These are phyloP conservation scores for Brachycybe producta DNA, from an alignment of 2,888 invertebrate species.

Conservation along the genomic window DNA sequence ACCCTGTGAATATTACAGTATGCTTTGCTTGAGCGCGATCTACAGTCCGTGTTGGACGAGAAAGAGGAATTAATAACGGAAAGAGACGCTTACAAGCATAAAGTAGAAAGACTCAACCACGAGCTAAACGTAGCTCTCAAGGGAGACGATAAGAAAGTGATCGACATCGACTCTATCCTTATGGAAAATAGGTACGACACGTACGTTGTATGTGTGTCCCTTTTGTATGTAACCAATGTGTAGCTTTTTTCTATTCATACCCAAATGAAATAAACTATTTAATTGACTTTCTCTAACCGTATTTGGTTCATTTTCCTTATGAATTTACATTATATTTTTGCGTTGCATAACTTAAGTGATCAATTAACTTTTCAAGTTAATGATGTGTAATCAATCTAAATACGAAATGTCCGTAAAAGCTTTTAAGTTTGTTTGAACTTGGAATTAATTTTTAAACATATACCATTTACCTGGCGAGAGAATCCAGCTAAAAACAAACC, in stretches of 20 bases:
- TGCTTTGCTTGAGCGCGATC: conserved; percentile 57
- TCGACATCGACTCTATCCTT: conserved; percentile 65
- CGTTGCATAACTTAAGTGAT: no score
- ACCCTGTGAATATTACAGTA: conserved; percentile 38
- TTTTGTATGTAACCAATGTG: not conserved
- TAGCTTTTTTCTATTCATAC: not conserved
- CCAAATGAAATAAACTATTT: not conserved
- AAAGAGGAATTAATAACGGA: conserved; percentile 69
- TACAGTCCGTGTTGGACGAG: conserved; percentile 65
- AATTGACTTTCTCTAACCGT: not conserved
- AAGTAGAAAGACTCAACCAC: conserved; percentile 66
- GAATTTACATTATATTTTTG: no score
- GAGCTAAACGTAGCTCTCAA: conserved; percentile 57
- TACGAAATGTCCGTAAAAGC: no score
- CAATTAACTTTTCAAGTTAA: no score
- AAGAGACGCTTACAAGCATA: conserved; percentile 67
- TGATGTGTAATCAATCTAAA: no score
- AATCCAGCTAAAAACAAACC: no score
- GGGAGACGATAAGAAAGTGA: conserved; percentile 41
- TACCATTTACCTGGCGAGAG: no score
- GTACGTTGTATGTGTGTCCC: not conserved
- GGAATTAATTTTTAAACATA: no score
- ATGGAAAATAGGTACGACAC: conserved; percentile 62
- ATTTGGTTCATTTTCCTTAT: no score
- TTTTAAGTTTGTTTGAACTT: no score